phyloP scores from a whole-genome alignment of 23 tunicate genomes.

The Diplosoma virens region DNA sequence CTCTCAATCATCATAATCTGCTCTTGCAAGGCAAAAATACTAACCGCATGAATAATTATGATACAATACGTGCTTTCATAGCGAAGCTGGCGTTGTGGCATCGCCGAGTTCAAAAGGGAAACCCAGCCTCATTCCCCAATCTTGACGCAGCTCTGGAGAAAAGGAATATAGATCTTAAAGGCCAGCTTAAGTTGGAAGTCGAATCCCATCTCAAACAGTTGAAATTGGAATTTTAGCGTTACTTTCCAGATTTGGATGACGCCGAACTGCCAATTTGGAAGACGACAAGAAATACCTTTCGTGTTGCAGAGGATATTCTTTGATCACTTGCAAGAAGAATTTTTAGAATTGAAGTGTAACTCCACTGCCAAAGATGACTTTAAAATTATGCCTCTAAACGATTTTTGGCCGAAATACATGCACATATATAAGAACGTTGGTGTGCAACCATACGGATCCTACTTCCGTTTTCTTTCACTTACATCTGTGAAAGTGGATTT shows the following conservation, averaged over 20 bases:
- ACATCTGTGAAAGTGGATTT: too few relatives aligned
- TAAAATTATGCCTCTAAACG: constrained; percentile 28
- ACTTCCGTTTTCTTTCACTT: too few relatives aligned
- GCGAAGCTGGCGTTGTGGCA: constrained; percentile 53
- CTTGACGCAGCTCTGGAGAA: constrained; percentile 35
- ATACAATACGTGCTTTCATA: constrained; percentile 34
- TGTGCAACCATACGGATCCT: too few relatives aligned
- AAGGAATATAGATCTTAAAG: constrained; percentile 7
- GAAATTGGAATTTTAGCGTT: constrained; percentile 39
- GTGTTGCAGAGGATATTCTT: constrained; percentile 33
- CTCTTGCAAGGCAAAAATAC: constrained; percentile 42
- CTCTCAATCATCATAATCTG: constrained; percentile 28
- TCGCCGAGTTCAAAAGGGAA: constrained; percentile 46
- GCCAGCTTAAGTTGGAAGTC: constrained; percentile 29
- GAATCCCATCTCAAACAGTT: constrained; percentile 26
- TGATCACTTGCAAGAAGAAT: constrained; percentile 31
- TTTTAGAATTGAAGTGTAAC: constrained; percentile 33
- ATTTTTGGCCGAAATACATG: constrained; percentile 40
- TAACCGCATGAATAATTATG: constrained; percentile 46
- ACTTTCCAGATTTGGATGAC: constrained; percentile 32
- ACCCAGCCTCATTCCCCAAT: constrained; percentile 35
- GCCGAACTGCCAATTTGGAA: constrained; percentile 39
- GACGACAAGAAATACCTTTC: constrained; percentile 53
- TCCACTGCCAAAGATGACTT: constrained; percentile 32
- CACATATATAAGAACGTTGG: constrained; percentile 18